Base-by-base conservation (phyloP, 2,797 vertebrate species). In the Fundulus diaphanus region DNA sequence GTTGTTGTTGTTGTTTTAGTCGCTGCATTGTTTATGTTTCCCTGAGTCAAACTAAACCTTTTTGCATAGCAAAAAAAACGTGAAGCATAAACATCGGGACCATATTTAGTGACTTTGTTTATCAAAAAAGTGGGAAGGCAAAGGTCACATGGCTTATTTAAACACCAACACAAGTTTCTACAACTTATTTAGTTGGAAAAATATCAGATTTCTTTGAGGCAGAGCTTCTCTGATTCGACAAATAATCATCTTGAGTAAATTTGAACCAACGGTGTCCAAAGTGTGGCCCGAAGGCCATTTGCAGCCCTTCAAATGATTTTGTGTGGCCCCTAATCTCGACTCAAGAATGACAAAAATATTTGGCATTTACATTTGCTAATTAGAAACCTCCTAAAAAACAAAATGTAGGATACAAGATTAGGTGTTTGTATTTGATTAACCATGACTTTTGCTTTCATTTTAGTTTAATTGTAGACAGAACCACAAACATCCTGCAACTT, bases 1-100 rank as follows among this genome's bases (percentile, higher is more conserved):
- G 18, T 63, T 63, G 31, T 40, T 8, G 31, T 61, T 65, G 78
- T 83, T 82, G 84, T 85, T 91, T 89, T 78, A 56, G 79, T 90
- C 79, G 67, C 82, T 89, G 66, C 81, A 78, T 78, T 86, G 82
- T 57, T 70, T 61, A 48, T 84, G 68, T 74, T 63, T 51, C 44
- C 70, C 29, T 12, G 42, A 87, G 73, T 82, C 65, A 8, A 81
- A 73, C 57, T 65, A 61, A 65, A 82, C 2, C 40, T 56, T 77
- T 33, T 71, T 5, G 24, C 40, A 44, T 57, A 22, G 46, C 13
- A 37, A 15, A n/a, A 72, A 56, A 81, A 51, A 71, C 48, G 65
- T 15, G 44, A 70, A 18, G 42, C 77, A 63, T 42, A 57, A 57
- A 76, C 2, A 46, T 44, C 6, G 33, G 73, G 51, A 56, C 27